Base-by-base conservation (phyloP, 2,113 vertebrate species). In the Mastomys coucha region DNA sequence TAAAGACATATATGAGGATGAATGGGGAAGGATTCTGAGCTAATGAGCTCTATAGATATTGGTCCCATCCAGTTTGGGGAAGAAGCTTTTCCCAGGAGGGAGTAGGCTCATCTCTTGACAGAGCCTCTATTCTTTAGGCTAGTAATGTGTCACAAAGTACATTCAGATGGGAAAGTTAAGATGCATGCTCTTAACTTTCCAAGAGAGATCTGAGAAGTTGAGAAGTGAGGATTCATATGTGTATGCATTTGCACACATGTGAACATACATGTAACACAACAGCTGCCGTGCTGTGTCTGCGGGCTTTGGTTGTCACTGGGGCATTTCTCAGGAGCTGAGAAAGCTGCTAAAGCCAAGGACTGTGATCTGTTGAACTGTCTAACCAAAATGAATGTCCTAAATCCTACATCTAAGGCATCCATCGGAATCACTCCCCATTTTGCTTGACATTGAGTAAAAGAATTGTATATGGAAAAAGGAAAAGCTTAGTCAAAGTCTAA, bases 41-140 rank as follows among this genome's bases (percentile, higher is more conserved):
- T 97, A 98, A 98, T 97, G 95, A 97, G 96, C 82, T 96, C 89
- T 94, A 94, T 14, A 89, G 93, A 94, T 91, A 93, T 19, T 94
- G 96, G 94, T 56, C 77, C 77, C 45, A 39, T 77, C 90, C 91
- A 87, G 51, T 95, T 86, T 65, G n/a, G 89, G 56, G 70, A 96
- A 95, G 42, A 60, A 97, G 88, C 84, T 93, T 67, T 91, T 97
- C 95, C 84, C 96, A 91, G 87, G 84, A 96, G 87, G 80, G 69
- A 95, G 84, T 72, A 31, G 51, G 39, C 69, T 92, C 33, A 49
- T 78, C 58, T 94, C 88, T 82, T 63, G 85, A 93, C n/a, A 65
- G 58, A 42, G 31, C 82, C 81, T 86, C 73, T 73, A 31, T 94
- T 86, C 86, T 92, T 72, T 63, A 78, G 88, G 88, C 67, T 69